These are phyloP conservation scores for Cephonodes hylas DNA, from an alignment of 2,888 invertebrate species.

Conservation along the genomic window DNA sequence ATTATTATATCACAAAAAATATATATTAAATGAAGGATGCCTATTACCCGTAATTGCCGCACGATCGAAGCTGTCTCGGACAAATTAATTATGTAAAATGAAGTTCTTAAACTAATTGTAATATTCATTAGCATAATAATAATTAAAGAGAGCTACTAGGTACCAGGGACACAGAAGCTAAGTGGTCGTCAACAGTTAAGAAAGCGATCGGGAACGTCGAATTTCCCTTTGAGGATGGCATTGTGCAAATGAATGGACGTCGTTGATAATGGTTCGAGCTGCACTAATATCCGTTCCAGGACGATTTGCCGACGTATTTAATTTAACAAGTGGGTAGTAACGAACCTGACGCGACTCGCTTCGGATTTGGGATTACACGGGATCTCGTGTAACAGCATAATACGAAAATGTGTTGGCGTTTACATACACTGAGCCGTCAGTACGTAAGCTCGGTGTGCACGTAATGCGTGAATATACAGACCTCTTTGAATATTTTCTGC, in stretches of 20 bases:
- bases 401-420: neutral
- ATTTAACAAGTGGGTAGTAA: neutral
- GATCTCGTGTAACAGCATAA: neutral
- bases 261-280: neutral
- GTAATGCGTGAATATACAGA: too few relatives aligned
- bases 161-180: neutral
- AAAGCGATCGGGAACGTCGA: constrained; percentile 16
- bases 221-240: neutral
- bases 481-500: too few relatives aligned
- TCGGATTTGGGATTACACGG: neutral
- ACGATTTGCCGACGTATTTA: neutral
- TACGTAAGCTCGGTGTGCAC: too few relatives aligned
- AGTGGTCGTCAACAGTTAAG: neutral
- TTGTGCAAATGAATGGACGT: neutral
- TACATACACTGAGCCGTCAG: neutral
- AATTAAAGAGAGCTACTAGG: neutral
- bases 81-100: too few relatives aligned
- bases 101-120: neutral
- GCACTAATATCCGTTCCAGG: neutral
- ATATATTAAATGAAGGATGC: too few relatives aligned
- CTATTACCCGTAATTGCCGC: too few relatives aligned
- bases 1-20: too few relatives aligned
- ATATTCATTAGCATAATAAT: neutral
- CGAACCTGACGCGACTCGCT: neutral
- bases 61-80: too few relatives aligned